These are phyloP conservation scores for Parus major DNA, from an alignment of 2,113 vertebrate genomes.

Conservation along the genomic window DNA sequence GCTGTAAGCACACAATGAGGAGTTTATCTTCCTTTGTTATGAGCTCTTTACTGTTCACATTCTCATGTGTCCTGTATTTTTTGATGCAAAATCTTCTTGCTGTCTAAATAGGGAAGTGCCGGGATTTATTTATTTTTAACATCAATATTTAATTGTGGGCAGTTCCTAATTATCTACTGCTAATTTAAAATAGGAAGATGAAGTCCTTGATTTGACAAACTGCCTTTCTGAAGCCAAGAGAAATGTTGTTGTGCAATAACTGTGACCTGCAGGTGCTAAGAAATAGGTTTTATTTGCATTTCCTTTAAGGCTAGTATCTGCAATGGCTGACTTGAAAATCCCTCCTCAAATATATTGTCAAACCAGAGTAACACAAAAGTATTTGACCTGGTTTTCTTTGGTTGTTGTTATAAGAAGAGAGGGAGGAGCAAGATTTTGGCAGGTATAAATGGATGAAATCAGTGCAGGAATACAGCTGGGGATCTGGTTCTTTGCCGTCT, in stretches of 20 bases:
- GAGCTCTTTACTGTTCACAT: neutral
- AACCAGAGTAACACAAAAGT: neutral
- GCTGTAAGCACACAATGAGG: slow-evolving; percentile 9
- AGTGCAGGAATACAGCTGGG: neutral
- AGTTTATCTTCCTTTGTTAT: slow-evolving; percentile 24
- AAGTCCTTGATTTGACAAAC: neutral
- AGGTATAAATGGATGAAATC: neutral
- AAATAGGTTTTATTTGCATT: neutral
- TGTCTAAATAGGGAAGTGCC: neutral
- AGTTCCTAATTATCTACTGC: slow-evolving; percentile 1
- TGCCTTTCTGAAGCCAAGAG: neutral
- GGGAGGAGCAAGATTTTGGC: neutral
- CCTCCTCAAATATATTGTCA: neutral
- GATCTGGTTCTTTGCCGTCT: neutral
- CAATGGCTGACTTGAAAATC: neutral
- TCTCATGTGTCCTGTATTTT: slow-evolving; percentile 1
- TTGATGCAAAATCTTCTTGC: neutral
- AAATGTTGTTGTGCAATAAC: neutral
- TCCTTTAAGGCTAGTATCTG: neutral
- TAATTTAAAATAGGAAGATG: slow-evolving; percentile 9
- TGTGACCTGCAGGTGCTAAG: neutral
- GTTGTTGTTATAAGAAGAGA: neutral
- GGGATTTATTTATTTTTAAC: slow-evolving; percentile 8
- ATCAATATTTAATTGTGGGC: slow-evolving; percentile 23
- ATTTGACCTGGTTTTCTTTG: neutral